These are phyloP conservation scores for Oophaga pumilio DNA, from an alignment of 2,113 vertebrate genomes.

Conservation along the genomic window DNA sequence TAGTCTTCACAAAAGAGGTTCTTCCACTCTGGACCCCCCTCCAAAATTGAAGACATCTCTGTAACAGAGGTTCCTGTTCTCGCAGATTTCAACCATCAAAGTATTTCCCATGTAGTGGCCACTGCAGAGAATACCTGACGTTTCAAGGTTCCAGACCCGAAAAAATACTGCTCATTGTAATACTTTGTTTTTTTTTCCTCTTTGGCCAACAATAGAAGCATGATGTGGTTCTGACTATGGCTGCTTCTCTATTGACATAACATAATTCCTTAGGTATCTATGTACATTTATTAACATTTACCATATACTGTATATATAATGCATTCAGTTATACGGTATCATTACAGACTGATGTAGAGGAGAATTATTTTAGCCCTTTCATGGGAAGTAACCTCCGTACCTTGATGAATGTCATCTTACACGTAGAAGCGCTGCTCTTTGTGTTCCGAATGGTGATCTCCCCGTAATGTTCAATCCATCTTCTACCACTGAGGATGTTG, in stretches of 20 bases:
- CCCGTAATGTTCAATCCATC: constrained; percentile 98
- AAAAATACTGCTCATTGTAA: neutral
- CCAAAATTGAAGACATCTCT: too few relatives aligned
- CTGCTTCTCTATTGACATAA: too few relatives aligned
- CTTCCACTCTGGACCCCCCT: neutral
- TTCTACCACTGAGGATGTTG: constrained; percentile 95
- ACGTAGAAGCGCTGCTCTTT: constrained; percentile 90
- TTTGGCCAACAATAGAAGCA: too few relatives aligned
- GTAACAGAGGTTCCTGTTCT: neutral
- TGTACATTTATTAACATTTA: too few relatives aligned
- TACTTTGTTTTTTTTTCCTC: too few relatives aligned
- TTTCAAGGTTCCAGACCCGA: neutral
- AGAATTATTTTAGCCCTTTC: neutral
- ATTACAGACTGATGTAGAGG: neutral
- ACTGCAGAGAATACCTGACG: neutral
- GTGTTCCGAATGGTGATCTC: constrained; percentile 96
- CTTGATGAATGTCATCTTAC: constrained; percentile 97
- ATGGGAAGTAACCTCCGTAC: constrained; percentile 67
- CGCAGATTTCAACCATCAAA: neutral
- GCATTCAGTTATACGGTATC: too few relatives aligned
- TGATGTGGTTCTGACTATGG: too few relatives aligned
- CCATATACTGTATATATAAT: too few relatives aligned
- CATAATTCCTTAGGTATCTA: too few relatives aligned
- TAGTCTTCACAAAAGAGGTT: neutral
- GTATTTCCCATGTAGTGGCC: neutral